Base-by-base conservation (phyloP, 2,113 vertebrate genomes). In the Chloebia gouldiae region DNA sequence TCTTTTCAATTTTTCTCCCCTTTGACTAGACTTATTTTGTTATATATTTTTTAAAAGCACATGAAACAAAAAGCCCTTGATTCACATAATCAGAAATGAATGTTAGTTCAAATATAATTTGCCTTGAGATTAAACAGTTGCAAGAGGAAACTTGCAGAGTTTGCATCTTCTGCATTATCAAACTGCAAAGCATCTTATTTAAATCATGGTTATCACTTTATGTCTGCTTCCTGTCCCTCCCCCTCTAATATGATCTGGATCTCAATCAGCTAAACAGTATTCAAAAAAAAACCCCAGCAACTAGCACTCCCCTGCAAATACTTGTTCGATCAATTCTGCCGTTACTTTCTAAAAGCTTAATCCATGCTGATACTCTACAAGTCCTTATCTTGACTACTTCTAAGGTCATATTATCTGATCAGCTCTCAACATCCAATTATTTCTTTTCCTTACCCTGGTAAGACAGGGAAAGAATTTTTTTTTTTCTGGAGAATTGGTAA, bases 251-350 rank as follows among this genome's bases (percentile, higher is more conserved):
- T 56, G 16, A 77, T 84, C 51, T 91, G 63, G 33, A 86, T 86
- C 69, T 81, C 9, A 13, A 87, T 86, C 77, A 76, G 72, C 45
- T 75, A 78, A 93, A 40, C 13, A n/a, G 50, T 66, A 44, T 78
- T 6, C 0, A 39, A 40, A 10, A 49, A 57, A 73, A 59, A 60
- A 4, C 0, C 1, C 14, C 12, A 81, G 24, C 16, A 47, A 54
- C 22, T 15, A 54, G 30, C 6, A 30, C 5, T 18, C 6, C 7
- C 19, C 33, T 1, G 0, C 6, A 25, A 24, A 18, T 50, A 42
- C 14, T 70, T 85, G 9, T 49, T 92, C 59, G 54, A 42, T 44
- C 20, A 72, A 23, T 79, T 77, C 65, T 35, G 27, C 13, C 54
- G 12, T 50, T 83, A 28, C 27, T 51, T 78, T 31, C 60, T 71